Percentiles rank a stretch among this genome's conserved stretches.
phyloP scores from a whole-genome alignment of 2,888 invertebrate genomes.

The Panopea generosa region DNA sequence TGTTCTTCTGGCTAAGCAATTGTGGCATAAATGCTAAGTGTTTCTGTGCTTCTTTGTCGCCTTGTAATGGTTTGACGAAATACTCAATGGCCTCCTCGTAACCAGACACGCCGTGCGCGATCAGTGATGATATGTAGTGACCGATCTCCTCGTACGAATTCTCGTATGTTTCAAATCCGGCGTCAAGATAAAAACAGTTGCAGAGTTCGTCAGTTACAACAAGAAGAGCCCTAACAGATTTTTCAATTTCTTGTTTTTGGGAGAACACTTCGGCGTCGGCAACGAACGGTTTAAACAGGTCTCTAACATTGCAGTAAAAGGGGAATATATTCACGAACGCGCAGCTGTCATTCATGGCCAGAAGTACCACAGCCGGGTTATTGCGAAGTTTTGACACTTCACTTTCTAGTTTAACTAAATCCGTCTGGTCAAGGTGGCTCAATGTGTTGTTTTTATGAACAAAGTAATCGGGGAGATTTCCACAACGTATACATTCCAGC shows the following conservation, averaged over 20 bases:
- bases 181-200: constrained; percentile 70
- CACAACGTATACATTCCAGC: constrained; percentile 60
- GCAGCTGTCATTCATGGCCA: constrained; percentile 56
- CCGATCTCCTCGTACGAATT: constrained; percentile 64
- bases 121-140: constrained; percentile 47
- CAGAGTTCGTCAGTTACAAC: constrained; percentile 59
- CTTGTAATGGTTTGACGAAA: constrained; percentile 66
- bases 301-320: constrained; percentile 62
- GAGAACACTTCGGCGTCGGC: constrained; percentile 58
- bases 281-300: constrained; percentile 61
- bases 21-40: constrained; percentile 65
- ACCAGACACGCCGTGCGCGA: constrained; percentile 60
- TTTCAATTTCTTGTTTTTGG: constrained; percentile 44
- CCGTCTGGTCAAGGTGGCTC: constrained; percentile 57
- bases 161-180: constrained; percentile 65
- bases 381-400: constrained; percentile 61
- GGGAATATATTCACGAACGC: constrained; percentile 70
- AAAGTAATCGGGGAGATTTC: constrained; percentile 70
- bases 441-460: constrained; percentile 69
- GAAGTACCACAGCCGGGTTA: constrained; percentile 52
- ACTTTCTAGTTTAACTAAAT: constrained; percentile 51
- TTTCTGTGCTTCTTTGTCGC: constrained; percentile 63
- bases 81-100: constrained; percentile 70
- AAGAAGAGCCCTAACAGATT: constrained; percentile 56
- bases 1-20: constrained; percentile 66